Evolutionary conservation across 2,113 vertebrate species (phyloP).

Genomic region (Myotis lucifugus): DNA sequence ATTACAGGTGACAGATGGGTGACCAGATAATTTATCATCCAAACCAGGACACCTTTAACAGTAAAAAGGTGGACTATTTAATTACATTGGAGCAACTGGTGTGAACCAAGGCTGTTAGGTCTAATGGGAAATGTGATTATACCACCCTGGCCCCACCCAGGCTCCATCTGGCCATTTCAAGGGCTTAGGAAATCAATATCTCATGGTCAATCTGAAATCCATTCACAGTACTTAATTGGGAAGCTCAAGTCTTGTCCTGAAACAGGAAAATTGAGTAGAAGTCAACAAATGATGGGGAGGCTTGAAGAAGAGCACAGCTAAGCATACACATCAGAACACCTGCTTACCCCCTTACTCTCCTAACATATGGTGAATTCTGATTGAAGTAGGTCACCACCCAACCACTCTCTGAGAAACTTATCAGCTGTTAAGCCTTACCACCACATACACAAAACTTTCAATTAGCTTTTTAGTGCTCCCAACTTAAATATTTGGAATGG

Average conservation of each 20-base stretch:
- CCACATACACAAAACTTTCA: not conserved
- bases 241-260: not conserved
- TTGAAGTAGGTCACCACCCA: not conserved
- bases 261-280: not conserved
- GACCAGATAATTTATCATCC: not conserved
- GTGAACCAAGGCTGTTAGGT: not conserved
- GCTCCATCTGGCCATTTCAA: not conserved
- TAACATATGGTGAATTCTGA: not conserved
- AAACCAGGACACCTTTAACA: not conserved
- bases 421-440: not conserved
- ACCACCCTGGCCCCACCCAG: not conserved
- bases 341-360: not conserved
- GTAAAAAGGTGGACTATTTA: not conserved
- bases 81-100: not conserved
- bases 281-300: not conserved
- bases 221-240: not conserved
- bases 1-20: not conserved
- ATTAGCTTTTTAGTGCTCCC: not conserved
- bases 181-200: not conserved
- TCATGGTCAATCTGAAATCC: not conserved
- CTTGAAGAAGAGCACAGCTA: not conserved
- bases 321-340: not conserved
- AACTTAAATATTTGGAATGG: not conserved
- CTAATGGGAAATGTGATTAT: not conserved
- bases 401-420: not conserved